Percentiles rank a stretch among this genome's conserved stretches.
Conservation (phyloP, 2,797 vertebrate genomes). For the Diplodus sargus region DNA sequence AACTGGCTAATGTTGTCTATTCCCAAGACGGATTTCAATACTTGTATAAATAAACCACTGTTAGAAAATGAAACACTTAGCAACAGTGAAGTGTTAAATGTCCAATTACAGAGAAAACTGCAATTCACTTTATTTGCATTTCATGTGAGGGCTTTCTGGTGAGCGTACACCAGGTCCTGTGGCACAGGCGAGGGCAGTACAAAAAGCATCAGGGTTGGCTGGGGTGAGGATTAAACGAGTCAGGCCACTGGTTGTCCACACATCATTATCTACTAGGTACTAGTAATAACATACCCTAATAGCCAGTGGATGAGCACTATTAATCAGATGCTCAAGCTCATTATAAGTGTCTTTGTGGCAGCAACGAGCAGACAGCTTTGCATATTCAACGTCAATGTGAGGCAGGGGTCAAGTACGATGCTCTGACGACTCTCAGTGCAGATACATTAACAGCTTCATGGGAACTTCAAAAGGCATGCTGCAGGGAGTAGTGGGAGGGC, state of each 20-base stretch:
- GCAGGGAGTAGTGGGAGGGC: neutral
- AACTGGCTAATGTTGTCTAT: neutral
- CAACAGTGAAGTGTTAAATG: neutral
- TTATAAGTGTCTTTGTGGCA: constrained; percentile 59
- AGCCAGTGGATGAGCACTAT: constrained; percentile 58
- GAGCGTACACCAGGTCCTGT: constrained; percentile 20
- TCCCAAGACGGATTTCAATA: neutral
- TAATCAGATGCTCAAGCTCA: constrained; percentile 73
- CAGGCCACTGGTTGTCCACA: constrained; percentile 24
- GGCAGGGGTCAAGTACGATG: constrained; percentile 48
- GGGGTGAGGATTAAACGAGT: constrained; percentile 56
- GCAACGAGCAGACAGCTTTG: constrained; percentile 46
- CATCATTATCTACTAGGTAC: constrained; percentile 59
- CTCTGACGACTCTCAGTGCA: constrained; percentile 34
- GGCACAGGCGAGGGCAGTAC: constrained; percentile 6
- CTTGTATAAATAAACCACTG: constrained; percentile 10
- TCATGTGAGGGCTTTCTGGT: constrained; percentile 18
- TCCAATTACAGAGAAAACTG: constrained; percentile 22
- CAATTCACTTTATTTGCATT: constrained; percentile 13
- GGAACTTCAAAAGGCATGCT: constrained; percentile 58
- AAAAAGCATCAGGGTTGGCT: constrained; percentile 21
- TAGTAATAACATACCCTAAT: constrained; percentile 49
- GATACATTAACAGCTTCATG: constrained; percentile 52
- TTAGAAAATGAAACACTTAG: constrained; percentile 16
- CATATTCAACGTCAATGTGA: constrained; percentile 63